phyloP scores from a whole-genome alignment of 2,797 vertebrate species.

The Clamator glandarius region DNA sequence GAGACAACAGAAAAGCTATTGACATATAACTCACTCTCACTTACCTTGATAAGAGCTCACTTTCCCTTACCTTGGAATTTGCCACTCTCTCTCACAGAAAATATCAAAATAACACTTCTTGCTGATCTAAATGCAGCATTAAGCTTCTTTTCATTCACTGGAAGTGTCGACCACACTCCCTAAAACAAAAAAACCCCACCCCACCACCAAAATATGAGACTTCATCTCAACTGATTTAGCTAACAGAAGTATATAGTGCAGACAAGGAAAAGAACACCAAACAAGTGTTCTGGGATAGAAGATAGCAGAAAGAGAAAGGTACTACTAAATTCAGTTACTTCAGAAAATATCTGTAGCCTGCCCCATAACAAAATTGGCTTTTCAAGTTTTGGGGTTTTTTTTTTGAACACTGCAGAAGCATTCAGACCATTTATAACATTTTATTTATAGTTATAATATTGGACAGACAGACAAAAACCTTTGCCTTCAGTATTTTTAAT shows the following conservation, averaged over 20 bases:
- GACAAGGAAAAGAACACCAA: not conserved
- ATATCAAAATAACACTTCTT: constrained; percentile 94
- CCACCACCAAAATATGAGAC: not conserved
- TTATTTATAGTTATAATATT: not conserved
- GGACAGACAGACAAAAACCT: not conserved
- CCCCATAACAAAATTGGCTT: not conserved
- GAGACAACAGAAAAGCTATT: not conserved
- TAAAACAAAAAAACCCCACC: constrained; percentile 60
- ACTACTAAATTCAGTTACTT: not conserved
- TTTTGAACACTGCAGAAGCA: not conserved
- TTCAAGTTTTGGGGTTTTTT: not conserved
- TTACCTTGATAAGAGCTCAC: not conserved
- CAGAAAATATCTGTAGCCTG: not conserved
- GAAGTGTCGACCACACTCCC: constrained; percentile 98
- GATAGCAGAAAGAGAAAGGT: fast-evolving
- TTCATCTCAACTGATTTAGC: not conserved
- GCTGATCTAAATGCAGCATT: constrained; percentile 93
- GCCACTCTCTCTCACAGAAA: constrained; percentile 96
- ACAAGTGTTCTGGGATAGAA: not conserved
- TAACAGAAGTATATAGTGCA: not conserved
- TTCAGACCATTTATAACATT: not conserved
- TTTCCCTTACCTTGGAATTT: constrained; percentile 93
- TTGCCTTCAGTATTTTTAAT: not conserved
- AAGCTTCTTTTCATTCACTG: constrained; percentile 98
- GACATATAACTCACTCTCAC: not conserved